Base-by-base conservation (phyloP, 2,888 invertebrate species). In the Sipha maydis region DNA sequence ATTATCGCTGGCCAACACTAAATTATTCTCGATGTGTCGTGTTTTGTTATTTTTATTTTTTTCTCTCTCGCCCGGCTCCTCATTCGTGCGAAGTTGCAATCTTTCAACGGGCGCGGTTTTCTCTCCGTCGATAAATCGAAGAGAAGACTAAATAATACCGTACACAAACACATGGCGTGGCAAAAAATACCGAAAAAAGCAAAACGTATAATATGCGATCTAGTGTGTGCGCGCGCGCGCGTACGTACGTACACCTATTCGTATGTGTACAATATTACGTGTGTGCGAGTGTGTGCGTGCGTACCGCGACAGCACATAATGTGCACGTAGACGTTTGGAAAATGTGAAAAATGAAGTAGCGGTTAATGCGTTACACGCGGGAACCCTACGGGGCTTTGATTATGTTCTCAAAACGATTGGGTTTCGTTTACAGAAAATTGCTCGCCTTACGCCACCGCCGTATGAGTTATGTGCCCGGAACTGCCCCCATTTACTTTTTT, bases 271-370 rank as follows among this genome's bases (percentile, higher is more conserved):
- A 1, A 9, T 48, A 48, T 48, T 48, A 78, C 19, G 69, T 41
- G 38, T 41, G 41, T 3, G 41, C 8, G 41, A 9, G 25, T 34
- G 38, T 21, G 48, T 54, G 34, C 9, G 28, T 61, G 28, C 3
- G 31, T 28, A 56, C 56, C 83, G 0, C 56, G 75, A 79, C 38
- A 79, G 85, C 85, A 61, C 73, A 79, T 86, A 86, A 86, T 61
- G 86, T 73, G 73, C 79, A 61, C 75, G 82, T 82, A 88, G 88
- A 88, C 88, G 88, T 88, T 88, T 31, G 82, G 80, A 88, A 88
- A 88, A 88, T 88, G 88, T 88, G 88, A 88, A 88, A 88, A 88
- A 88, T 88, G 88, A 88, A 88, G 88, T 88, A 88, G 88, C 88
- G 88, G 88, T 88, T 88, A 88, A 88, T 82, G 88, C 88, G 73